Conservation (phyloP, 1,140 invertebrate genomes). For the Drosophila watanabei region DNA sequence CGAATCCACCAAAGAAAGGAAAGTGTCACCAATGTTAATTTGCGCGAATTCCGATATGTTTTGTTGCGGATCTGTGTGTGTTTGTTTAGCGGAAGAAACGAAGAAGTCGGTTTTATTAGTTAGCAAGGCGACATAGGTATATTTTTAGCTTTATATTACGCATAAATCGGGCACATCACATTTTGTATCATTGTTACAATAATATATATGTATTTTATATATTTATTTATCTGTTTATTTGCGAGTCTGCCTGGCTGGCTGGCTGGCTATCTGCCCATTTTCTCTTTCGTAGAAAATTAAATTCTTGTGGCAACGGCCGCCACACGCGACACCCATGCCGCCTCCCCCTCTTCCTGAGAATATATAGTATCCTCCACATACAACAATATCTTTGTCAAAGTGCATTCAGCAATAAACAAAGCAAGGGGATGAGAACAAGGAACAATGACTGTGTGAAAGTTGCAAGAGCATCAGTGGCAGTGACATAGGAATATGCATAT, state of each 20-base stretch:
- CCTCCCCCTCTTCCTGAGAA: background rate
- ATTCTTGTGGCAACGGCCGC: constrained; percentile 74
- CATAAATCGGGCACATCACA: constrained; percentile 13
- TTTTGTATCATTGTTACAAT: constrained; percentile 39
- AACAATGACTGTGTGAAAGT: constrained; percentile 34
- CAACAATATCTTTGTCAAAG: constrained; percentile 39
- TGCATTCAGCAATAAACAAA: constrained; percentile 65
- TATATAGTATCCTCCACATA: background rate
- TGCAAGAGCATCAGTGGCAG: constrained; percentile 12
- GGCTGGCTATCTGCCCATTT: constrained; percentile 42
- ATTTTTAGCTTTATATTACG: constrained; percentile 42
- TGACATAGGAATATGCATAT: constrained; percentile 29
- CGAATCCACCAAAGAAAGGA: constrained; percentile 34
- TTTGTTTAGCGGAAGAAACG: constrained; percentile 14
- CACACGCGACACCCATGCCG: constrained; percentile 58
- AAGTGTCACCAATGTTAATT: constrained; percentile 52
- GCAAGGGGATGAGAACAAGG: constrained; percentile 30
- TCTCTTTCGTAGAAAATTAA: constrained; percentile 37
- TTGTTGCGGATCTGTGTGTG: constrained; percentile 19
- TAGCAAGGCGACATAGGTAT: constrained; percentile 48
- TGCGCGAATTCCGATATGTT: constrained; percentile 39
- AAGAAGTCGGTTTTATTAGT: constrained; percentile 55
- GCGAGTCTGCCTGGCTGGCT: constrained; percentile 23
- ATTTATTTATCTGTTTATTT: constrained; percentile 29
- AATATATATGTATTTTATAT: constrained; percentile 22